These are phyloP conservation scores for Brachionus sp. DNA, from an alignment of 1,140 invertebrate species.

Conservation along the genomic window DNA sequence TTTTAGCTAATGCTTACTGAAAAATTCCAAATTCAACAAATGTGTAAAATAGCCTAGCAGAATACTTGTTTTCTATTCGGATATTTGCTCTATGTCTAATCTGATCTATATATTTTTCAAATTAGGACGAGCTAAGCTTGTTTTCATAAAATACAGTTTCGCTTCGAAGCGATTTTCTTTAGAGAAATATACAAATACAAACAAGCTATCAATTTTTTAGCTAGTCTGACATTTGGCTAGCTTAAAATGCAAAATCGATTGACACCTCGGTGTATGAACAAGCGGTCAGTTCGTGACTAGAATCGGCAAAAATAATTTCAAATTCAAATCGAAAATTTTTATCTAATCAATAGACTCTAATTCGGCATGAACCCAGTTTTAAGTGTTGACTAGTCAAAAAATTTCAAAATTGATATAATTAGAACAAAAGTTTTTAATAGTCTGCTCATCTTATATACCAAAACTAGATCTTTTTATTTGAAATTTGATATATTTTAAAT, in stretches of 20 bases:
- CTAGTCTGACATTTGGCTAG: slow-evolving; percentile 20
- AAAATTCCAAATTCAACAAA: background rate
- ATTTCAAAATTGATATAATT: slow-evolving; percentile 27
- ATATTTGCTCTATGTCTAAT: background rate
- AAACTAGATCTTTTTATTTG: slow-evolving; percentile 20
- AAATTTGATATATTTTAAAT: slow-evolving; percentile 41
- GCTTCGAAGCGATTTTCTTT: background rate
- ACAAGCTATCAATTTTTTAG: slow-evolving; percentile 16
- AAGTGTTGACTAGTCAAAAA: slow-evolving; percentile 21
- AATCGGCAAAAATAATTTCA: background rate
- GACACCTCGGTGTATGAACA: background rate
- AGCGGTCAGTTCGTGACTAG: background rate
- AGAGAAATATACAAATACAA: background rate
- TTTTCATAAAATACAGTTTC: slow-evolving; percentile 27
- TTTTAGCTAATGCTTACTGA: too few species aligned
- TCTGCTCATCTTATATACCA: slow-evolving; percentile 26
- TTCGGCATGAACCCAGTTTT: background rate
- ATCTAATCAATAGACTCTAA: slow-evolving; percentile 2
- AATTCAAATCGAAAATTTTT: slow-evolving; percentile 21
- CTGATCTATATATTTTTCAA: background rate
- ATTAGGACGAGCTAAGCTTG: background rate
- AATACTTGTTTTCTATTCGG: background rate
- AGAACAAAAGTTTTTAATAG: slow-evolving; percentile 38
- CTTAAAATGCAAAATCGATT: background rate
- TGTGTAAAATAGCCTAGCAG: background rate